Evolutionary conservation across 2,797 vertebrate species (phyloP), one percentile per base, ranked within the genome.

Genomic region (Sebastes kiyomatsui): DNA sequence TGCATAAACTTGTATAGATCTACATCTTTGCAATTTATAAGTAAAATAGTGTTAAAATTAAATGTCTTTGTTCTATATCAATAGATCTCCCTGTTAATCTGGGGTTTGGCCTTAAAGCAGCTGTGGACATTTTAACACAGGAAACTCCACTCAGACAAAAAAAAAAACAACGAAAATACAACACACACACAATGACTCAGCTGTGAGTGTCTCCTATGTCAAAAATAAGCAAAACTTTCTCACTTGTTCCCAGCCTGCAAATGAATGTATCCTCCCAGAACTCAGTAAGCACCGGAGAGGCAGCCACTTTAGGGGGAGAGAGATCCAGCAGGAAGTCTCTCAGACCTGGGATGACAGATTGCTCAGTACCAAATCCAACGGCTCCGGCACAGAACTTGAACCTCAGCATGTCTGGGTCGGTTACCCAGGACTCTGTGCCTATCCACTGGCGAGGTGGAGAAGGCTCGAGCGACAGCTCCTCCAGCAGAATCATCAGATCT

Each of bases 361-460:
- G 72, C 9, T 81, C 89, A 55, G 94, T 94, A 1, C 81, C 92
- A 78, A 95, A 91, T 52, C 95, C 95, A 7, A 95, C 77, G 14
- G 94, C 88, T 8, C 95, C 94, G 3, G 69, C 28, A 27, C 82
- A 81, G 69, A 88, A 66, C 33, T 67, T 42, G 87, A 88, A 90
- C 3, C 23, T 87, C 12, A 91, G 62, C 67, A 96, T 59, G 12
- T 83, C 66, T 0, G 79, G 66, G 20, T 93, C 74, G 3, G 92
- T 94, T 10, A 95, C 78, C 95, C 95, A 95, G 0, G 90, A 2
- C 69, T 95, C 94, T 4, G 82, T 93, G 32, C 94, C 94, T 9
- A 95, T 86, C 95, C 94, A 95, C 69, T 94, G 93, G 1, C 91
- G 79, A 9, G 80, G 84, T 54, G 93, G 86, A 2, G 68, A 80